Evolutionary conservation across 2,113 vertebrate genomes (phyloP), one percentile per base, ranked within the genome.

Genomic region (Genyomyrus donnyi): DNA sequence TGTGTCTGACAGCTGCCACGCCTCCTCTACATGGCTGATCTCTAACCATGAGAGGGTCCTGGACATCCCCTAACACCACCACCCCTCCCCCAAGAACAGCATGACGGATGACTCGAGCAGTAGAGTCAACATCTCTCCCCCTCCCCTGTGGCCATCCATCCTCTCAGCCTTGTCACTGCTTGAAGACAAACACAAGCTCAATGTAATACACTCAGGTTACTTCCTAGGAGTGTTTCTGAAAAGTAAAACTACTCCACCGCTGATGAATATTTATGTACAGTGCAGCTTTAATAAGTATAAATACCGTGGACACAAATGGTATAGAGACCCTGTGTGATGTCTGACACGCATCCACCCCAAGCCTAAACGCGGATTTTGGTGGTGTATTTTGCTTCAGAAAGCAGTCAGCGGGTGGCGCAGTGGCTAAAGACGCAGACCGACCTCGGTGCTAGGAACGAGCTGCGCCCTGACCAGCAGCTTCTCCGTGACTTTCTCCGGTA

Each of bases 111-210:
- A 74, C 27, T 24, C 4, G 19, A 49, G 52, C 77, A 66, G 86
- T 31, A 39, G 50, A 90, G 27, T 53, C 31, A 88, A 83, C 53
- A 70, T 88, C 70, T 84, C 62, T n/a, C 39, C 27, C 86, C 31
- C 53, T 90, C 87, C 87, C 87, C 70, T 53, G 87, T 83, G 90
- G 87, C 88, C 74, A 90, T 84, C 24, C 21, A 27, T 74, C 42
- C 90, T 83, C n/a, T 27, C 89, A 39, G 62, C 48, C 74, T 24
- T 88, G 90, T 88, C 70, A 58, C 70, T 19, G 50, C 87, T 58
- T 45, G 1, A 24, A 88, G 87, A 83, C 87, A 31, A 90, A 88
- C 66, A 24, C 66, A 17, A 21, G 70, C 15, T 83, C 13, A 39
- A 88, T 90, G 45, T 58, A 56, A 31, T 56, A 62, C 53, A 88